phyloP scores from a whole-genome alignment of 2,888 invertebrate species.

The Drosophila paramelanica region DNA sequence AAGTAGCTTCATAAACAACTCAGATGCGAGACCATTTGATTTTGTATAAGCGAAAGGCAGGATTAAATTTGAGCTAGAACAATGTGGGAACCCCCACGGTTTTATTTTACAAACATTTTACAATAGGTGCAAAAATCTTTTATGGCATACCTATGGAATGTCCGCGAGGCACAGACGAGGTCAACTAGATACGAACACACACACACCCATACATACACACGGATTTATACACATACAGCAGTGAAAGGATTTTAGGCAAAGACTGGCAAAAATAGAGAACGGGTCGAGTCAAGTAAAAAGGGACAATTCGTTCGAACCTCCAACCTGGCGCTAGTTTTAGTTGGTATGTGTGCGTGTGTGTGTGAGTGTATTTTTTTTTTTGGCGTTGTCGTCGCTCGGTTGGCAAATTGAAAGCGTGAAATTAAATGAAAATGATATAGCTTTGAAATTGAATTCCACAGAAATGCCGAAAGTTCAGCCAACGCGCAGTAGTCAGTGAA shows the following conservation, averaged over 20 bases:
- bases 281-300: slow-evolving; percentile 34
- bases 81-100: slow-evolving; percentile 37
- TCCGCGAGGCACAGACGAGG: slow-evolving; percentile 28
- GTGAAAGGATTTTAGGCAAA: slow-evolving; percentile 8
- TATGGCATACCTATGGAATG: slow-evolving; percentile 56
- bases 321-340: slow-evolving; percentile 9
- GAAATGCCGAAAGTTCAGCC: slow-evolving; percentile 72
- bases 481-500: slow-evolving; percentile 10
- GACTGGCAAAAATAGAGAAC: slow-evolving; percentile 2
- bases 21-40: neutral
- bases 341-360: slow-evolving; percentile 13
- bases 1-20: neutral
- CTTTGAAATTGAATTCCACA: slow-evolving; percentile 79
- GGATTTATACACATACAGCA: slow-evolving; percentile 2
- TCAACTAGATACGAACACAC: slow-evolving; percentile 29
- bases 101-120: slow-evolving; percentile 55
- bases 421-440: slow-evolving; percentile 79
- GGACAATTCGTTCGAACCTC: slow-evolving; percentile 35
- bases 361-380: slow-evolving; percentile 16
- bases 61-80: slow-evolving; percentile 6
- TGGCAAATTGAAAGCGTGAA: slow-evolving; percentile 77
- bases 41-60: slow-evolving; percentile 7
- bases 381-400: slow-evolving; percentile 39
- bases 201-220: slow-evolving; percentile 6
- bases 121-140: slow-evolving; percentile 66